Percentiles rank a stretch among this genome's conserved stretches.
Conservation (phyloP, 2,888 invertebrate genomes). For the Drosophila anceps region DNA sequence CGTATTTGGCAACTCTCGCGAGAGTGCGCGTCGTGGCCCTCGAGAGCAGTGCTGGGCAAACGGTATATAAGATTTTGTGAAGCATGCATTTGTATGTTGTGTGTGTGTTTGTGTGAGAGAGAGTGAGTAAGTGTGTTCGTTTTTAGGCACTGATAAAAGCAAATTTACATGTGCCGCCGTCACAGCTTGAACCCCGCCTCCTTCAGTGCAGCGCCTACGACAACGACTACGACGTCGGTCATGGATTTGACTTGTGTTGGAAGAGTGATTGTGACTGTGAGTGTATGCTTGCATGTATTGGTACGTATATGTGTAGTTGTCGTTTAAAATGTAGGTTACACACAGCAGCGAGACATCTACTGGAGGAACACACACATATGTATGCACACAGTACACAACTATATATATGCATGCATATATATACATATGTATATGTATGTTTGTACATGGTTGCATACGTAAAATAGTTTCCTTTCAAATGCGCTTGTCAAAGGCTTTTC, state of each 20-base stretch:
- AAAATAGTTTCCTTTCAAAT: slow-evolving; percentile 48
- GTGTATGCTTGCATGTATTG: slow-evolving; percentile 34
- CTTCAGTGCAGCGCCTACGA: slow-evolving; percentile 34
- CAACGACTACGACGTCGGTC: slow-evolving; percentile 57
- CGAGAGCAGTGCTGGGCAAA: slow-evolving; percentile 60
- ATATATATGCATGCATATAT: slow-evolving; percentile 16
- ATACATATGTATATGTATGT: slow-evolving; percentile 19
- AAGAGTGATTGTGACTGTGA: slow-evolving; percentile 8
- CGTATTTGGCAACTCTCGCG: slow-evolving; percentile 53
- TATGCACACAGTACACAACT: slow-evolving; percentile 22
- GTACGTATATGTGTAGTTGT: slow-evolving; percentile 37
- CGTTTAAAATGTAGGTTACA: slow-evolving; percentile 80
- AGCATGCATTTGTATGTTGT: slow-evolving; percentile 38
- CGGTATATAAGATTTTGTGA: slow-evolving; percentile 62
- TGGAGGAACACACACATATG: slow-evolving; percentile 20
- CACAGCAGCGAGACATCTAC: slow-evolving; percentile 62
- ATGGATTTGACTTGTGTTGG: slow-evolving; percentile 67
- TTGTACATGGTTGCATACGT: slow-evolving; percentile 34
- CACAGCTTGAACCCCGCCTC: slow-evolving; percentile 18
- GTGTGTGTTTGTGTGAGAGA: slow-evolving; percentile 9
- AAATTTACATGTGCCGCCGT: slow-evolving; percentile 67
- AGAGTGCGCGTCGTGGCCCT: slow-evolving; percentile 63
- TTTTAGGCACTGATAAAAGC: slow-evolving; percentile 74
- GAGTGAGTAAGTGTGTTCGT: slow-evolving; percentile 17
- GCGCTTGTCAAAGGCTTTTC: slow-evolving; percentile 35